Percentiles rank a stretch among this genome's conserved stretches.
phyloP scores from a whole-genome alignment of 2,113 vertebrate genomes.

The Setophaga kirtlandii region DNA sequence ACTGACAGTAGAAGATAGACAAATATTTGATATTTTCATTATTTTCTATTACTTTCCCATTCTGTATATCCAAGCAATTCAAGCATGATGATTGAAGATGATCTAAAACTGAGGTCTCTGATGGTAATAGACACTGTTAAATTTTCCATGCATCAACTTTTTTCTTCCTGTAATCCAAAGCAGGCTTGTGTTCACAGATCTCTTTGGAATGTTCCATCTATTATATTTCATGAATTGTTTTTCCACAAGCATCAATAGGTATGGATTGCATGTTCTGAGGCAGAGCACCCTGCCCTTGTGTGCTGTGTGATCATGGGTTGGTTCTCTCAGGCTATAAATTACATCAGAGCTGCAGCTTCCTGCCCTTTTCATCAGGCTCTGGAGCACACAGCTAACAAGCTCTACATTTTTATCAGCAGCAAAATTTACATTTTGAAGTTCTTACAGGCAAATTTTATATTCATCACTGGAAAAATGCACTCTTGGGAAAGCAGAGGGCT shows the following conservation, averaged over 20 bases:
- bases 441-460: not conserved
- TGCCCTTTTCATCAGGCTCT: not conserved
- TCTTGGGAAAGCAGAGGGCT: not conserved
- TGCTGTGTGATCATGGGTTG: not conserved
- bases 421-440: not conserved
- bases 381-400: not conserved
- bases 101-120: not conserved
- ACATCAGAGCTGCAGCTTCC: not conserved
- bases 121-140: not conserved
- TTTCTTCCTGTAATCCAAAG: not conserved
- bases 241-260: not conserved
- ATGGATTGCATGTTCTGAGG: not conserved
- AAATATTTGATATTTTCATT: not conserved
- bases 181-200: not conserved
- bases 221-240: not conserved
- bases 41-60: not conserved
- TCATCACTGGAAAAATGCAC: not conserved
- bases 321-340: not conserved
- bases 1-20: not conserved
- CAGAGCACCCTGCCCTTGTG: not conserved
- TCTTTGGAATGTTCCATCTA: not conserved
- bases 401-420: not conserved
- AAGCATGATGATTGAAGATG: not conserved
- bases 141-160: not conserved
- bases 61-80: not conserved